Base-by-base conservation (phyloP, 2,797 vertebrate species). In the Amazonetta brasiliensis region DNA sequence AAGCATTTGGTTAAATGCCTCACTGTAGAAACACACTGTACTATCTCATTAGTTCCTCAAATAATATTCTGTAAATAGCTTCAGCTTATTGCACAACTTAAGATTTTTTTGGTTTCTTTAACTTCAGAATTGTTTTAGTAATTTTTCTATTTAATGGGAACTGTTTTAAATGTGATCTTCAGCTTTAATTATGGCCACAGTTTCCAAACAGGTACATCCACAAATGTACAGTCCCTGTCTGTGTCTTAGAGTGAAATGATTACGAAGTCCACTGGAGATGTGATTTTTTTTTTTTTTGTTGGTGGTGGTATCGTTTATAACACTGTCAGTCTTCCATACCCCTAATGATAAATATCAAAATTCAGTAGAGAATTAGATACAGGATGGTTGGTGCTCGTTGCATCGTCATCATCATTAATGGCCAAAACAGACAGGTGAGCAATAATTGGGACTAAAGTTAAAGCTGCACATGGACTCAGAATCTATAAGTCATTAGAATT, bases 11-110 rank as follows among this genome's bases (percentile, higher is more conserved):
- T 82, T 31, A 75, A 84, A 76, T 63, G 37, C 14, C 3, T 43
- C 1, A 1, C 25, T 50, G 25, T 23, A 54, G 58, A n/a, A 79
- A 35, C 7, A 4, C 6, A 3, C 8, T 31, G 6, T 41, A 5
- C 44, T 84, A 1, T 37, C 22, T 82, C 22, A 69, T 44, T 31
- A 0, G 0, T 58, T 69, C 17, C 9, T 84, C 31, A 39, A 68
- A 54, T 56, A 69, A 43, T 54, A 35, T 15, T 41, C 64, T 43
- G 13, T 41, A 43, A 89, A 43, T 52, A 22, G 21, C 41, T 78
- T 73, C 25, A 58, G 8, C 6, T 56, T 73, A 44, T 73, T 2
- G 0, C 31, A 60, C n/a, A 73, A 11, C n/a, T 55, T n/a, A 26
- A 68, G 8, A 56, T 62, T 20, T 60, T 60, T 39, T 50, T 68